Base-by-base conservation (phyloP, 2,113 vertebrate species). In the Xiphophorus hellerii region DNA sequence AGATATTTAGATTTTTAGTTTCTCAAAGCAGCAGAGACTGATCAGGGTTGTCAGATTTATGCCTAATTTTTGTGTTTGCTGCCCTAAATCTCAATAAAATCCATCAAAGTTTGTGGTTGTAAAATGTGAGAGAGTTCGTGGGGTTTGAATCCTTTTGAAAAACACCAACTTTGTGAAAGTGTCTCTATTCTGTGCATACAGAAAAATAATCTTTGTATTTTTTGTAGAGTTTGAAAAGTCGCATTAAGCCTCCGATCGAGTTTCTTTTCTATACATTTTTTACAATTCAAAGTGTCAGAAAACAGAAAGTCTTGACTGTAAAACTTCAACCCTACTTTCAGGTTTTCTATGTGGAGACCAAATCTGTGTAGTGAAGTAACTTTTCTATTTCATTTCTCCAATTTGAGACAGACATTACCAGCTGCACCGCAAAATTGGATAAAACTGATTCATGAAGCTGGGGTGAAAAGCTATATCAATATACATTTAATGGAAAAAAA, bases 391-490 rank as follows among this genome's bases (percentile, higher is more conserved):
- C 10, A 60, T 67, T 29, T 1, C 35, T n/a, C 42, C 37, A 27
- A 62, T 80, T 79, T 61, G 4, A 33, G 58, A 28, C 58, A 22
- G 0, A 0, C 39, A 33, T 17, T 54, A 17, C 30, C 9, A 20
- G 14, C n/a, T 33, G 31, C 11, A 0, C 6, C 2, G 22, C 7
- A 35, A 62, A 69, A 69, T 44, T 2, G 27, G 27, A 31, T 27
- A 0, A 0, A 42, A 28, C 7, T 2, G 15, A 72, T 1, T 4
- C 33, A 29, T 1, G 30, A 66, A 4, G 7, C 33, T 29, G 28
- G 29, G 37, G 31, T 69, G 20, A 69, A 74, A 76, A 73, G 13
- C 60, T 9, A 29, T 69, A 74, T 66, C 63, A 83, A 25, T 87
- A 74, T 70, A 9, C 30, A 25, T 68, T 80, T 70, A 35, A 77